A percentile compares a stretch with the other conserved stretches of the same genome.
These are phyloP conservation scores for Phlogophora meticulosa DNA, from an alignment of 2,888 invertebrate genomes.

Conservation along the genomic window DNA sequence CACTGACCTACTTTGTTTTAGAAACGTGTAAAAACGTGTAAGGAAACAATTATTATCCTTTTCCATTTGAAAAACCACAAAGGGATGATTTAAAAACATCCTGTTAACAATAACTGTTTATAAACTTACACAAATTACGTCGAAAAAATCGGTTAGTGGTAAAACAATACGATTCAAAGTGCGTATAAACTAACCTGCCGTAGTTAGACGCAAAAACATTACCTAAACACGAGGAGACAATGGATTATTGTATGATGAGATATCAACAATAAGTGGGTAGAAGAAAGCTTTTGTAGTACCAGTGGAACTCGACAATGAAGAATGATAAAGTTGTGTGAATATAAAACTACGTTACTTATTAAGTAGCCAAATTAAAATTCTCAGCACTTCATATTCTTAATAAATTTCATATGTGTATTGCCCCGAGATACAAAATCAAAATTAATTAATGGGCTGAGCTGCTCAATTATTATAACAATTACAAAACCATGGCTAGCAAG, in stretches of 20 bases:
- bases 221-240: conserved; percentile 71
- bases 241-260: conserved; percentile 71
- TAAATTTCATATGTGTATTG: no score
- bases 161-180: conserved; percentile 65
- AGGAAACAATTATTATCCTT: neutral
- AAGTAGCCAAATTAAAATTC: no score
- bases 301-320: conserved; percentile 4
- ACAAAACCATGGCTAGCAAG: no score
- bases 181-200: conserved; percentile 50
- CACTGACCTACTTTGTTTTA: no score
- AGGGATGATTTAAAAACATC: conserved; percentile 36
- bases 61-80: conserved; percentile 19
- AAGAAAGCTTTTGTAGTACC: conserved; percentile 64
- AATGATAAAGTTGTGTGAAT: conserved; percentile 8
- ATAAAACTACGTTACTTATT: no score
- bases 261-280: conserved; percentile 57
- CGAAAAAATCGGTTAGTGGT: conserved; percentile 50
- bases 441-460: no score
- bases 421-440: no score
- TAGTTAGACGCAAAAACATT: conserved; percentile 68
- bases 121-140: conserved; percentile 46
- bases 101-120: conserved; percentile 44
- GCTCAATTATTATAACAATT: no score
- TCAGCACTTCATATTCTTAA: no score
- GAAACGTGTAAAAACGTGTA: no score